phyloP scores from a whole-genome alignment of 2,113 vertebrate genomes.

The Bubalus kerabau region DNA sequence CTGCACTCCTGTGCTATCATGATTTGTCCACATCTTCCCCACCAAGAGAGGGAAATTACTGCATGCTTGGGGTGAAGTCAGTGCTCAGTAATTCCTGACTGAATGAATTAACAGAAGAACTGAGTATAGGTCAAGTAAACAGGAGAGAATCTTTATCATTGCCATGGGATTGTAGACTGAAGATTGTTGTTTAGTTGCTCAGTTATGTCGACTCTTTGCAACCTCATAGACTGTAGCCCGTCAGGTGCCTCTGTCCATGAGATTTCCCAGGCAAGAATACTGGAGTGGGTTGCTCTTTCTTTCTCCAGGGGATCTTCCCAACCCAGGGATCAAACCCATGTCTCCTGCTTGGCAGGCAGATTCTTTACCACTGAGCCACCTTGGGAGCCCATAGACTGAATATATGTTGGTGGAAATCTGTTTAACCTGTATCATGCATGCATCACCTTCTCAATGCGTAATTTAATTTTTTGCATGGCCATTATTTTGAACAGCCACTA shows the following conservation, averaged over 20 bases:
- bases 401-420: not conserved
- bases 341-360: not conserved
- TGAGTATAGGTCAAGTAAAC: not conserved
- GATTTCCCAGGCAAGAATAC: not conserved
- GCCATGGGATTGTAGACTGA: not conserved
- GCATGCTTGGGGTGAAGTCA: accelerated
- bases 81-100: not conserved
- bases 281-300: not conserved
- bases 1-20: not conserved
- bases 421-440: not conserved
- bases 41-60: not conserved
- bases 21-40: not conserved
- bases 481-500: not conserved
- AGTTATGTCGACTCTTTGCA: not conserved
- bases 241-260: not conserved
- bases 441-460: not conserved
- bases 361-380: not conserved
- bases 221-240: not conserved
- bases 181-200: not conserved
- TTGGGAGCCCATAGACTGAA: not conserved
- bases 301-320: not conserved
- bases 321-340: not conserved
- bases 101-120: not conserved
- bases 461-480: not conserved
- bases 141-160: not conserved